phyloP scores from a whole-genome alignment of 2,113 vertebrate genomes.

The Illadopsis cleaveri region DNA sequence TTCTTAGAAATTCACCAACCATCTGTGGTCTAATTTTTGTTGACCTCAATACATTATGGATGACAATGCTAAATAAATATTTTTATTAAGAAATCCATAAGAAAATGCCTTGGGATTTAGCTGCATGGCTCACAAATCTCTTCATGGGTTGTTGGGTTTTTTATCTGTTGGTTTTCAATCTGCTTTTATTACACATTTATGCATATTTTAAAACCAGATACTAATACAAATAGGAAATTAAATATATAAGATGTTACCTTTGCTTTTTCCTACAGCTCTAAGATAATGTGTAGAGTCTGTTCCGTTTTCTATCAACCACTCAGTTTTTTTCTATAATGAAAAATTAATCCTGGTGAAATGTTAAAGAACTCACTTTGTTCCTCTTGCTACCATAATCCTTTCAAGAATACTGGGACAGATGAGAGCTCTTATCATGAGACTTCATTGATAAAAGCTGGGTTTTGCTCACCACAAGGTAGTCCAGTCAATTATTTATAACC shows the following conservation, averaged over 20 bases:
- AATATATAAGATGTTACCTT: background rate
- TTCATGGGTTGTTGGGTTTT: background rate
- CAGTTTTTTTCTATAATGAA: constrained; percentile 5
- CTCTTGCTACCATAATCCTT: constrained; percentile 23
- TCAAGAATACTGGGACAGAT: constrained; percentile 10
- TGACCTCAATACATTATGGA: constrained; percentile 29
- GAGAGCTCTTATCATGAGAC: constrained; percentile 1
- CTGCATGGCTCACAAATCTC: background rate
- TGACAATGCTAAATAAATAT: constrained; percentile 17
- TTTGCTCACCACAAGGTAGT: constrained; percentile 13
- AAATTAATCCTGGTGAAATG: constrained; percentile 25
- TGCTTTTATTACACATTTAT: background rate
- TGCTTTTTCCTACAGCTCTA: background rate
- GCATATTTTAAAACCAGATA: constrained; percentile 11
- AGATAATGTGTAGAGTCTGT: background rate
- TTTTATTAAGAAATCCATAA: background rate
- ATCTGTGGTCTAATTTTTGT: constrained; percentile 5
- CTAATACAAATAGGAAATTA: constrained; percentile 25
- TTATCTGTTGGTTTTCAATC: background rate
- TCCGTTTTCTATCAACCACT: constrained; percentile 33
- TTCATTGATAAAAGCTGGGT: background rate
- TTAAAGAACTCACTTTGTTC: constrained; percentile 31
- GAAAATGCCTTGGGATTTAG: background rate
- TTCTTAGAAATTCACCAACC: background rate
- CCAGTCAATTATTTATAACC: constrained; percentile 30